Percentiles rank a stretch among this genome's conserved stretches.
Evolutionary conservation across 2,888 invertebrate species (phyloP).

Genomic region (Athalia cordata): DNA sequence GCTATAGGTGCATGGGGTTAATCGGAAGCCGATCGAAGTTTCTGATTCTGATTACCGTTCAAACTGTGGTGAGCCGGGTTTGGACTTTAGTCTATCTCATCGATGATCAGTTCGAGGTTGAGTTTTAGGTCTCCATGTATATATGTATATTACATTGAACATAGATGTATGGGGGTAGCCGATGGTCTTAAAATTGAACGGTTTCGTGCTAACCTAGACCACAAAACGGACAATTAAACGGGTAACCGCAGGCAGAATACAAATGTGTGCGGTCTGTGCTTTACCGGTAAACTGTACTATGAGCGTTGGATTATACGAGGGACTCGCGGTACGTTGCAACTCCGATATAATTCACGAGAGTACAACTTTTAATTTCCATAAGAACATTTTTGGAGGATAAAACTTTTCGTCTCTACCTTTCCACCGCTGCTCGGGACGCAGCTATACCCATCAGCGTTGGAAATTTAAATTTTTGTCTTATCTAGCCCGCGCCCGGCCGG

Average conservation of each 20-base stretch:
- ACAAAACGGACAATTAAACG: conserved; percentile 41
- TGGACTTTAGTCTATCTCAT: conserved; percentile 15
- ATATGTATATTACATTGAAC: not conserved
- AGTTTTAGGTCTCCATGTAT: conserved; percentile 20
- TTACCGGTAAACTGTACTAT: conserved; percentile 10
- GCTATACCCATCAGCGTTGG: not conserved
- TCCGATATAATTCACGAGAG: conserved; percentile 22
- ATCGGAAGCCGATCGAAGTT: not conserved
- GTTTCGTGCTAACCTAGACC: not conserved
- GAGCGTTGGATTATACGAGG: conserved; percentile 34
- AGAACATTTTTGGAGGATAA: conserved; percentile 24
- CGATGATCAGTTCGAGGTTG: conserved; percentile 38
- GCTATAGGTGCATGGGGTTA: not conserved
- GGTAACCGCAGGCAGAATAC: conserved; percentile 40
- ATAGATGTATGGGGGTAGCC: conserved; percentile 18
- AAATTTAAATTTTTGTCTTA: conserved; percentile 28
- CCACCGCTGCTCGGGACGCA: not conserved
- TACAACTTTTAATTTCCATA: conserved; percentile 37
- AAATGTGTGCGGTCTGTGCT: conserved; percentile 37
- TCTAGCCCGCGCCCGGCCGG: not conserved
- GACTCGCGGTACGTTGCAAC: not conserved
- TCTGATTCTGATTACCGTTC: not conserved
- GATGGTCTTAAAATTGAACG: conserved; percentile 43
- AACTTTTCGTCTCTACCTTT: not conserved
- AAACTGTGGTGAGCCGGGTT: not conserved